Conservation (phyloP, 1,140 invertebrate genomes). For the Bombus pascuorum region DNA sequence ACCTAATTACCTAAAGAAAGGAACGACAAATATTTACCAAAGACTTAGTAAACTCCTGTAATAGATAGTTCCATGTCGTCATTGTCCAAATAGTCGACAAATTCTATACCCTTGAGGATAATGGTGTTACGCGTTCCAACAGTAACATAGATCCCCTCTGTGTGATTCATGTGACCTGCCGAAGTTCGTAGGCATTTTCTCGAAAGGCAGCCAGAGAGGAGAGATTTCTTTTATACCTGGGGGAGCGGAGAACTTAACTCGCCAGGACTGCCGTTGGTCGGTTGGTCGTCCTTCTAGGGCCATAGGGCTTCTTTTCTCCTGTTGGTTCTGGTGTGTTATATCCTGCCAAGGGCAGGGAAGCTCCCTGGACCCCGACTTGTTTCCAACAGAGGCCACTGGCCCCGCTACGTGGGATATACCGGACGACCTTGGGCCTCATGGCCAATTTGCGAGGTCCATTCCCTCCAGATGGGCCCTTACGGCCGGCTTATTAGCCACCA, state of each 20-base stretch:
- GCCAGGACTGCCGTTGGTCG: slow-evolving; percentile 15
- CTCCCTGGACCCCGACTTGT: slow-evolving; percentile 60
- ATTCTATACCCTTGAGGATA: too few relatives aligned
- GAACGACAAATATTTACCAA: too few relatives aligned
- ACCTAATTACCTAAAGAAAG: too few relatives aligned
- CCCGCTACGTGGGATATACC: slow-evolving; percentile 76
- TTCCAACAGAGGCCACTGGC: slow-evolving; percentile 79
- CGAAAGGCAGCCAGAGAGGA: background rate
- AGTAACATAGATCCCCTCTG: background rate
- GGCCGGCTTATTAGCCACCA: slow-evolving; percentile 69
- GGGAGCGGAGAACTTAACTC: background rate
- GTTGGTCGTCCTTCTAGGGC: slow-evolving; percentile 55
- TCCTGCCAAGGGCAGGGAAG: slow-evolving; percentile 61
- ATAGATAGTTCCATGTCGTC: too few relatives aligned
- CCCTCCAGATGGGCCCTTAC: slow-evolving; percentile 71
- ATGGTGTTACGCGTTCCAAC: background rate
- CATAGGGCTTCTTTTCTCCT: slow-evolving; percentile 59
- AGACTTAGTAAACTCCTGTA: too few relatives aligned
- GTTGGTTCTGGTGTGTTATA: slow-evolving; percentile 33
- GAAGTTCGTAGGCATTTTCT: slow-evolving; percentile 13
- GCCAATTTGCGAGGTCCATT: slow-evolving; percentile 79
- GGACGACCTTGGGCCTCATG: slow-evolving; percentile 81
- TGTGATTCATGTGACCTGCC: background rate
- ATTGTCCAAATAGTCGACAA: background rate
- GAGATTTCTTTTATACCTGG: slow-evolving; percentile 22